These are phyloP conservation scores for Nasua narica DNA, from an alignment of 2,797 vertebrate species.

Conservation along the genomic window DNA sequence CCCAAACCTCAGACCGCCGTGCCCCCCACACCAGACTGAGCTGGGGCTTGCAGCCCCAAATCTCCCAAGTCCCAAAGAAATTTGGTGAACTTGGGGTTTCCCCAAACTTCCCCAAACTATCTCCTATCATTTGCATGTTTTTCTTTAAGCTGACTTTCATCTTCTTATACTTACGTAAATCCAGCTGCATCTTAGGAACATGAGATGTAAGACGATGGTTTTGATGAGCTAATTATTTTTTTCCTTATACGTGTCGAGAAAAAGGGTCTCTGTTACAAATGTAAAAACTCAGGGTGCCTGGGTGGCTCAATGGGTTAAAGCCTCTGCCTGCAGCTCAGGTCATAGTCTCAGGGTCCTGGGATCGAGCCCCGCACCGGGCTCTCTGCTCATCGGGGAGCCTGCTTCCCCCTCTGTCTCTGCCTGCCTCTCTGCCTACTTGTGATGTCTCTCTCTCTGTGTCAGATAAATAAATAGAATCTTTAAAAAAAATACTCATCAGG, in stretches of 20 bases:
- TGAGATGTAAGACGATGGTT: neutral
- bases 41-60: fast-evolving
- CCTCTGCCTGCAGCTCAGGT: no score
- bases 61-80: neutral
- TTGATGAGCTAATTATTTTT: neutral
- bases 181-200: neutral
- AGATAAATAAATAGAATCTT: no score
- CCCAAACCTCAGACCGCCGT: neutral
- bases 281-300: neutral
- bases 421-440: no score
- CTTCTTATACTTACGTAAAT: neutral
- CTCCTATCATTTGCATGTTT: neutral
- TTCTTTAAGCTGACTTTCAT: neutral
- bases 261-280: neutral
- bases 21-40: neutral
- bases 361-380: no score
- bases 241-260: neutral
- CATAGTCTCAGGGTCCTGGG: no score
- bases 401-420: no score
- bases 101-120: fast-evolving
- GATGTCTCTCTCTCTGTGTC: no score
- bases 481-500: neutral
- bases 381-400: no score
- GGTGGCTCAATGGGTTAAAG: no score
- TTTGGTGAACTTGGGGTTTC: neutral